Evolutionary conservation across 2,888 invertebrate genomes (phyloP), one percentile per base, ranked within the genome.

Genomic region (Drosophila trichaetosa): DNA sequence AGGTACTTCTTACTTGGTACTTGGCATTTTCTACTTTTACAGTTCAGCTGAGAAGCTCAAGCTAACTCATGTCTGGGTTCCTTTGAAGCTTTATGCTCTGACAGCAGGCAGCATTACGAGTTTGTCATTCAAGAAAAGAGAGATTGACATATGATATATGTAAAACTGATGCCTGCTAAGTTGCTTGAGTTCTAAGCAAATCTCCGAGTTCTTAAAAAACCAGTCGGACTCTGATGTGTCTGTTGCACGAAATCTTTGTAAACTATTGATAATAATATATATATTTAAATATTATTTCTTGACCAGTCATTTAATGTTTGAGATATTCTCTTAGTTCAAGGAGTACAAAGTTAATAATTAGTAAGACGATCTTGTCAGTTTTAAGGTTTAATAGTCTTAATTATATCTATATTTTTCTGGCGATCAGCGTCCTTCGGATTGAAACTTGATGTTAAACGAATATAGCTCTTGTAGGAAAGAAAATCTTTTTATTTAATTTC

Each of bases 21-120:
- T 49, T 10, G 33, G 11, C 1, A 29, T 5, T 34, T 42, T 21
- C 34, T 18, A 33, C 27, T 59, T 16, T n/a, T 6, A n/a, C 33
- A 27, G 2, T 34, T 38, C 31, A 18, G 24, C n/a, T n/a, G n/a
- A 13, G 6, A 16, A 4, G 40, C n/a, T 24, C n/a, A 24, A 24
- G 38, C 60, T 59, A 72, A 46, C 18, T 61, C 27, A 46, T 46
- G 62, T 59, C 63, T 31, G 40, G 34, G 61, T 42, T 64, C 53
- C 52, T 46, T 53, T 46, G 24, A 24, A 27, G 27, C 24, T 49
- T 18, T 27, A 4, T 21, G 21, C 21, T 21, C 36, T 36, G 36
- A 16, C 36, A 36, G 36, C 36, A 36, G 36, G 6, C 16, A 21
- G 42, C 21, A 49, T 49, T 49, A 24, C 11, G 18, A 31, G 13